Percentiles rank a stretch among this genome's conserved stretches.
phyloP scores from a whole-genome alignment of 23 tunicate species.

The Styela clava region DNA sequence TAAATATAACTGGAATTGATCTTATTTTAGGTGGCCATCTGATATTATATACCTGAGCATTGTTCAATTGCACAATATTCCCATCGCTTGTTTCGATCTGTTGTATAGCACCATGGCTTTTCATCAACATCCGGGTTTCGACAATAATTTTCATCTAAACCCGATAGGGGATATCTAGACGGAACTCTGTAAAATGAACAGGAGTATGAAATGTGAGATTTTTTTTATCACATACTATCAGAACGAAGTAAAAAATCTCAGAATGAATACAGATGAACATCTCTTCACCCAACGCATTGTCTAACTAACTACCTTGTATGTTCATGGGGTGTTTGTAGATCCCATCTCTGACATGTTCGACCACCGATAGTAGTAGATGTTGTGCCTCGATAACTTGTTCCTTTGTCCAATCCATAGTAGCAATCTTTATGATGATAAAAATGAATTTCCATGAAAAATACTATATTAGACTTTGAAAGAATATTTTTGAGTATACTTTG shows the following conservation, averaged over 20 bases:
- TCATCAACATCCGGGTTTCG: slow-evolving; percentile 26
- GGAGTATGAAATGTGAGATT: background rate
- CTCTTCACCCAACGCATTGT: too few species aligned
- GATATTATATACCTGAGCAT: slow-evolving; percentile 10
- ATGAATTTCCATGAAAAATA: background rate
- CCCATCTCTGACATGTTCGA: slow-evolving; percentile 17
- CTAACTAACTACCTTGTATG: slow-evolving; percentile 18
- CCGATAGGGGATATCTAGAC: background rate
- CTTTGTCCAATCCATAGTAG: background rate
- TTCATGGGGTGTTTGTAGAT: slow-evolving; percentile 16
- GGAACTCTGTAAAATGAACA: slow-evolving; percentile 11
- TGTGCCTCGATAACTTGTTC: slow-evolving; percentile 12
- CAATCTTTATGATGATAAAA: background rate
- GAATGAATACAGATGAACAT: too few species aligned
- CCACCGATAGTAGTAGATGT: background rate
- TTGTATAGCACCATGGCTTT: slow-evolving; percentile 33
- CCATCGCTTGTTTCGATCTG: slow-evolving; percentile 15
- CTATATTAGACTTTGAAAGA: background rate
- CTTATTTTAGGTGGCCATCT: too few species aligned
- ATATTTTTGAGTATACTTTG: too few species aligned
- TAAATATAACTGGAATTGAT: too few species aligned
- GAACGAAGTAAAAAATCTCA: too few species aligned
- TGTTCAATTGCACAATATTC: slow-evolving; percentile 4
- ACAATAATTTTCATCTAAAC: slow-evolving; percentile 25
- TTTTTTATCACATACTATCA: too few species aligned